These are phyloP conservation scores for Sebastes vulpes DNA, from an alignment of 2,797 vertebrate species.

Conservation along the genomic window DNA sequence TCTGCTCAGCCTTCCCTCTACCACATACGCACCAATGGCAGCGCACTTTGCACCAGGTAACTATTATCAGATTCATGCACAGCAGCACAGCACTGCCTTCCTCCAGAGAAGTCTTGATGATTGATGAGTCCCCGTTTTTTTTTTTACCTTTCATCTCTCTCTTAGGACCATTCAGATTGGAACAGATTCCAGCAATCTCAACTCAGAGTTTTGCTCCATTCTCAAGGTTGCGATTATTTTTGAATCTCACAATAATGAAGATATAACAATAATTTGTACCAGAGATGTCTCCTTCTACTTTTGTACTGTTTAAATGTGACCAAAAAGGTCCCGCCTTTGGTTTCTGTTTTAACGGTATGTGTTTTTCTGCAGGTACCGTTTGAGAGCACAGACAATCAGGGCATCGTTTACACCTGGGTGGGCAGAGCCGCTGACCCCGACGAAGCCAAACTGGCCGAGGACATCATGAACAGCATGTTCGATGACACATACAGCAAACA, in stretches of 20 bases:
- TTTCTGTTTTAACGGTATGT: neutral
- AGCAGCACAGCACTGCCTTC: neutral
- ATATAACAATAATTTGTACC: neutral
- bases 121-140: neutral
- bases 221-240: slow-evolving; percentile 89
- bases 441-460: slow-evolving; percentile 96
- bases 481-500: slow-evolving; percentile 98
- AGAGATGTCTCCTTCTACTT: neutral
- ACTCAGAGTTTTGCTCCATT: slow-evolving; percentile 98
- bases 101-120: neutral
- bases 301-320: neutral
- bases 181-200: slow-evolving; percentile 94
- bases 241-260: neutral
- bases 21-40: slow-evolving; percentile 97
- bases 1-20: slow-evolving; percentile 94
- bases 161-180: slow-evolving; percentile 95
- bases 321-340: neutral
- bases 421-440: slow-evolving; percentile 96
- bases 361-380: slow-evolving; percentile 91
- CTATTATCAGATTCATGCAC: neutral
- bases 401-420: slow-evolving; percentile 98
- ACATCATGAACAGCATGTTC: slow-evolving; percentile 98
- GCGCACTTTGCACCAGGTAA: slow-evolving; percentile 95
- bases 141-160: neutral
- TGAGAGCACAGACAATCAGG: slow-evolving; percentile 98